Percentiles rank a stretch among this genome's conserved stretches.
Evolutionary conservation across 1,140 invertebrate genomes (phyloP).

Genomic region (Drosophila athabasca): DNA sequence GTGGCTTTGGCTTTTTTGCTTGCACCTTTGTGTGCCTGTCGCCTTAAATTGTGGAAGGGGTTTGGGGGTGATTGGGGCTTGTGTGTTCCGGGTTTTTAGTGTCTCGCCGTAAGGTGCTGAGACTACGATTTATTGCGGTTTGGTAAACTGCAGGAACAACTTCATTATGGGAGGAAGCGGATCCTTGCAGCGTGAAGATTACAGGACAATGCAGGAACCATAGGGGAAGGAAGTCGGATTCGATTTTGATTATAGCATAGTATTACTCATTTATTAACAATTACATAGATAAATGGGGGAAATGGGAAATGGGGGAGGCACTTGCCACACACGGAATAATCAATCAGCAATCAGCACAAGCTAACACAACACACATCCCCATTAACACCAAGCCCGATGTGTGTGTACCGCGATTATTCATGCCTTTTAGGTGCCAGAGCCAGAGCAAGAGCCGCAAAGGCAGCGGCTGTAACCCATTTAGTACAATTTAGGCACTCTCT

Average conservation of each 20-base stretch:
- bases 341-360: neutral
- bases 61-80: no score
- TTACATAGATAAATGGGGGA: no score
- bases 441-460: no score
- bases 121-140: constrained; percentile 78
- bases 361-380: no score
- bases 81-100: constrained; percentile 32
- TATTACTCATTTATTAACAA: no score
- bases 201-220: neutral
- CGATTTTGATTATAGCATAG: no score
- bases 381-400: constrained; percentile 28
- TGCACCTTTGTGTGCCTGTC: constrained; percentile 38
- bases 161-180: constrained; percentile 58
- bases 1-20: no score
- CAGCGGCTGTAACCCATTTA: constrained; percentile 57
- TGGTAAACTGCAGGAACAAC: constrained; percentile 71
- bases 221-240: no score
- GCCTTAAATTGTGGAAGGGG: constrained; percentile 16
- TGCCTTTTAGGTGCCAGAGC: constrained; percentile 50
- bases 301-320: no score
- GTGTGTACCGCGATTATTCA: constrained; percentile 42
- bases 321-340: neutral
- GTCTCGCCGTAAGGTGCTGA: constrained; percentile 63
- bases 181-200: constrained; percentile 30
- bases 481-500: constrained; percentile 49